phyloP scores from a whole-genome alignment of 2,113 vertebrate genomes.

The Atherinomorus stipes region DNA sequence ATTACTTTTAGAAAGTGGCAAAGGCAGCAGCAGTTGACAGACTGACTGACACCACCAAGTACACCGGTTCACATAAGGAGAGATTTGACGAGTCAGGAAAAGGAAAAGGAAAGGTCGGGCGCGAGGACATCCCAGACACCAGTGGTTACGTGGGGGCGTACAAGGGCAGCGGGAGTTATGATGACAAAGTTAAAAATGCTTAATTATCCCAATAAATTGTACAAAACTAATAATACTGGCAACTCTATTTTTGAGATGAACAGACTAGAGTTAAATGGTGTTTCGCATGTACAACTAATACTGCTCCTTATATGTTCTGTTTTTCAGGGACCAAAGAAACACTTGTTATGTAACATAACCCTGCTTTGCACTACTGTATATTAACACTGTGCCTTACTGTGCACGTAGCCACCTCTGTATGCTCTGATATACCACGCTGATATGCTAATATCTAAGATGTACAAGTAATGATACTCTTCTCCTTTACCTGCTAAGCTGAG shows the following conservation, averaged over 20 bases:
- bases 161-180: conserved; percentile 88
- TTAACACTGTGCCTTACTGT: conserved; percentile 49
- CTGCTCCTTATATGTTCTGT: conserved; percentile 18
- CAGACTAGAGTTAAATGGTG: neutral
- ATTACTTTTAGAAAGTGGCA: conserved; percentile 81
- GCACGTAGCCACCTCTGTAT: neutral
- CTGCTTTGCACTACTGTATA: conserved; percentile 15
- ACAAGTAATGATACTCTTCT: neutral
- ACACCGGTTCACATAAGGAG: conserved; percentile 89
- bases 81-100: conserved; percentile 89
- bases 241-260: conserved; percentile 3
- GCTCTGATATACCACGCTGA: conserved; percentile 4
- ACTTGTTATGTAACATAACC: conserved; percentile 21
- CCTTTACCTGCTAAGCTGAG: neutral
- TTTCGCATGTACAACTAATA: conserved; percentile 15
- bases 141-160: conserved; percentile 88
- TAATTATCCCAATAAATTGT: conserved; percentile 15
- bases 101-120: conserved; percentile 86
- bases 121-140: conserved; percentile 77
- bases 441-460: conserved; percentile 1
- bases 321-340: conserved; percentile 22
- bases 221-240: neutral
- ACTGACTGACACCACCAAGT: conserved; percentile 87
- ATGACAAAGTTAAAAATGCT: conserved; percentile 83
- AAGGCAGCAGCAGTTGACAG: conserved; percentile 85